A percentile compares a stretch with the other conserved stretches of the same genome.
Conservation (phyloP, 2,888 invertebrate genomes). For the Dyspetes luteomarginatus region DNA sequence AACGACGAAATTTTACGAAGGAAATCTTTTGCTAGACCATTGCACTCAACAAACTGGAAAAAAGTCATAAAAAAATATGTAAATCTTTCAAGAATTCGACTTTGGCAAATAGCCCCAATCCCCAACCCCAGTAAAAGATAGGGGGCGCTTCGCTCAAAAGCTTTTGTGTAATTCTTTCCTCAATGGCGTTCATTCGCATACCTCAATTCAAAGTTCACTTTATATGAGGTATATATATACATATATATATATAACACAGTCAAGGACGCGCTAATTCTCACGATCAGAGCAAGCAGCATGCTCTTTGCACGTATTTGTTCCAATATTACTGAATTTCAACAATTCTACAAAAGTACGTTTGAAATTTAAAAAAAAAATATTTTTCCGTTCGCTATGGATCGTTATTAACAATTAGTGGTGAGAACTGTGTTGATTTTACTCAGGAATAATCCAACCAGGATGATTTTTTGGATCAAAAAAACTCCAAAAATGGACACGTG, state of each 20-base stretch:
- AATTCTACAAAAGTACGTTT: slow-evolving; percentile 26
- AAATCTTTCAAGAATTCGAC: too few species aligned
- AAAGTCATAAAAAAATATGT: too few species aligned
- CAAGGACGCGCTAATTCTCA: slow-evolving; percentile 28
- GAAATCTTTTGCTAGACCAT: too few species aligned
- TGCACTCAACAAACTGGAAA: too few species aligned
- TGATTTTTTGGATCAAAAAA: slow-evolving; percentile 42
- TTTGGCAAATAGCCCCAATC: too few species aligned
- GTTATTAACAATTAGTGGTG: slow-evolving; percentile 9
- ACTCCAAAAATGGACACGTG: slow-evolving; percentile 4
- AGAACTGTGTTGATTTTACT: slow-evolving; percentile 28
- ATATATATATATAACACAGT: slow-evolving; percentile 7
- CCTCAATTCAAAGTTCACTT: too few species aligned
- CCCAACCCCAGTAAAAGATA: too few species aligned
- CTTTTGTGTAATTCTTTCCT: too few species aligned
- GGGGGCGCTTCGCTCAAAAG: too few species aligned
- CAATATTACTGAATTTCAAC: slow-evolving; percentile 7
- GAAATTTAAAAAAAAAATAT: slow-evolving; percentile 27
- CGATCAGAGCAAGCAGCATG: slow-evolving; percentile 37
- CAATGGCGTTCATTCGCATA: too few species aligned
- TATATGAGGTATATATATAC: too few species aligned
- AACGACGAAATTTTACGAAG: too few species aligned
- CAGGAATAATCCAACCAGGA: slow-evolving; percentile 40
- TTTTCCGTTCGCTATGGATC: background rate
- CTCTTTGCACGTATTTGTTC: slow-evolving; percentile 24